Evolutionary conservation across 2,888 invertebrate genomes (phyloP).

Genomic region (Teleogryllus oceanicus): DNA sequence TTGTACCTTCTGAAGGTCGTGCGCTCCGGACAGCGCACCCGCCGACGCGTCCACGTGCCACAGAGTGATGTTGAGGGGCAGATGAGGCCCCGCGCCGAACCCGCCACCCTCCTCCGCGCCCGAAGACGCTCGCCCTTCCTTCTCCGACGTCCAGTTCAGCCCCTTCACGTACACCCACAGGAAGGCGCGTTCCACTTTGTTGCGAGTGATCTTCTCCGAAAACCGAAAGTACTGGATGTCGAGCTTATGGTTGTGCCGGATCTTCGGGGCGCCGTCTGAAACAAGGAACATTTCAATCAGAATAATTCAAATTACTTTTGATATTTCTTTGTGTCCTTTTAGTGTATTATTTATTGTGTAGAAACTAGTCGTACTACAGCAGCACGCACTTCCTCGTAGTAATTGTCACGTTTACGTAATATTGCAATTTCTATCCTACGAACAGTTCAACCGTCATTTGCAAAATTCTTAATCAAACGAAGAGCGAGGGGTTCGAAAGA

Average conservation of each 20-base stretch:
- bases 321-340: too few relatives aligned
- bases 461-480: too few relatives aligned
- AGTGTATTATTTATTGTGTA: too few relatives aligned
- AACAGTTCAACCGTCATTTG: too few relatives aligned
- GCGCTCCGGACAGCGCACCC: conserved; percentile 32
- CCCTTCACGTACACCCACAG: conserved; percentile 64
- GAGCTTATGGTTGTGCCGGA: conserved; percentile 64
- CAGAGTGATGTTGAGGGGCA: background rate
- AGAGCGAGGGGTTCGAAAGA: too few relatives aligned
- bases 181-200: conserved; percentile 65
- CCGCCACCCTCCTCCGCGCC: conserved; percentile 46
- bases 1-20: conserved; percentile 41
- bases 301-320: too few relatives aligned
- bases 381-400: too few relatives aligned
- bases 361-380: too few relatives aligned
- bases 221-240: conserved; percentile 70
- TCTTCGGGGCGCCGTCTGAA: conserved; percentile 57
- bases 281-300: background rate
- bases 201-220: conserved; percentile 65
- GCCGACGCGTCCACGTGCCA: conserved; percentile 24
- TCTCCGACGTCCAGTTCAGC: background rate
- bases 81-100: conserved; percentile 24
- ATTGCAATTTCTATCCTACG: too few relatives aligned
- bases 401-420: too few relatives aligned
- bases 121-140: background rate